These are phyloP conservation scores for Thaumetopoea pityocampa DNA, from an alignment of 1,140 invertebrate species.

Conservation along the genomic window DNA sequence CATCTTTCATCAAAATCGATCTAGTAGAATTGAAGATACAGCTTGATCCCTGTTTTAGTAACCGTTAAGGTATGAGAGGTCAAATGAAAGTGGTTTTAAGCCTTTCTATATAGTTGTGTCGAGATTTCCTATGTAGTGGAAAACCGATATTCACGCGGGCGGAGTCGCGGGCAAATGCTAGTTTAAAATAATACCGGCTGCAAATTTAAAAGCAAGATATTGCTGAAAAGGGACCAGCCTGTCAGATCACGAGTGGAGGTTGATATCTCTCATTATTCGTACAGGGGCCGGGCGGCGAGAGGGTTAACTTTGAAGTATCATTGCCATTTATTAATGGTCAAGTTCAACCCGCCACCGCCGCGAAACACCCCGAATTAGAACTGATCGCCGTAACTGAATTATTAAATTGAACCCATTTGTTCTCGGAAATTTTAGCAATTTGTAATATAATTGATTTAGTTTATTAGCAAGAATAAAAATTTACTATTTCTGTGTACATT, in stretches of 20 bases:
- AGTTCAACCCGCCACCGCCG: slow-evolving; percentile 48
- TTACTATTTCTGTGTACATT: too few species aligned
- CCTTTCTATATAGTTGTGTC: too few species aligned
- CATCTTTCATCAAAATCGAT: too few species aligned
- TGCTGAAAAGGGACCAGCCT: slow-evolving; percentile 15
- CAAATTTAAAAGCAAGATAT: too few species aligned
- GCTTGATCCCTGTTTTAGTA: too few species aligned
- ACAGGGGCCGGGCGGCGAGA: slow-evolving; percentile 24
- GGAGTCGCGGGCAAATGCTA: too few species aligned
- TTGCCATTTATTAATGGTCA: slow-evolving; percentile 73
- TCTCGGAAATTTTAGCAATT: slow-evolving; percentile 25
- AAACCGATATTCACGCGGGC: too few species aligned
- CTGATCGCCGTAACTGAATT: slow-evolving; percentile 62
- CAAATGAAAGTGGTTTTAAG: too few species aligned
- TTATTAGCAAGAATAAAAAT: neutral
- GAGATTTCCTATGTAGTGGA: too few species aligned
- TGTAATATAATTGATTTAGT: slow-evolving; percentile 16
- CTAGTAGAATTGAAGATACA: too few species aligned
- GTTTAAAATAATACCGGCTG: too few species aligned
- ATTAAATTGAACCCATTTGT: slow-evolving; percentile 64
- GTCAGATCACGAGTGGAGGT: slow-evolving; percentile 32
- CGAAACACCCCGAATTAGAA: slow-evolving; percentile 50
- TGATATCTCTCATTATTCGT: slow-evolving; percentile 59
- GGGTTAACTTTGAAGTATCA: slow-evolving; percentile 74
- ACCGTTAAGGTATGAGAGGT: too few species aligned